Base-by-base conservation (phyloP, 1,140 invertebrate species). In the Listronotus oregonensis region DNA sequence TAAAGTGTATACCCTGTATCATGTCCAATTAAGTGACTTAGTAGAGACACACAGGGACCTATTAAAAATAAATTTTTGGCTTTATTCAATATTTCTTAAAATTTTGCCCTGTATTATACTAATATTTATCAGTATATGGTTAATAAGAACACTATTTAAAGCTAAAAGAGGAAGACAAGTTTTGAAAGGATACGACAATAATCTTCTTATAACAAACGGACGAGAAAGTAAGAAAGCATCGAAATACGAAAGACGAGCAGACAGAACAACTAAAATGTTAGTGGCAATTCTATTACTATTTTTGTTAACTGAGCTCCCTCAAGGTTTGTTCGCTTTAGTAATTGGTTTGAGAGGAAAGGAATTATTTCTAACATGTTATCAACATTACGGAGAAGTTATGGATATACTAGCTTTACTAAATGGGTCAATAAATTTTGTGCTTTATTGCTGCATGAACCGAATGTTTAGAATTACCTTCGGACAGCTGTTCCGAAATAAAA, bases 361-460 rank as follows among this genome's bases (percentile, higher is more conserved):
- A 64, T 91, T 93, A 75, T 92, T 93, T 69, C 78, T 84, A 18
- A 83, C 81, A 47, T 92, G 90, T 74, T 93, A 92, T 73, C 82
- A 86, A 78, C 86, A 88, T 31, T 89, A 96, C 51, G 94, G 93
- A 0, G 93, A 96, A 76, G 71, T 97, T 8, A 94, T 96, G 90
- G 96, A 98, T 77, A 86, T 96, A 15, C 79, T 97, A 54, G 95
- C 95, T 0, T 81, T 98, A 5, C 80, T 97, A 55, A 98, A 97
- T 80, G 93, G 92, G 6, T 90, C 93, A 7, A 90, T 97, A 43
- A 97, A 96, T 76, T 97, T 98, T 77, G 89, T 98, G 43, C 84
- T 98, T 6, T 98, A 97, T 77, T 97, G 95, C 70, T 88, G 90
- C 27, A 98, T 97, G 95, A 95, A 92, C 42, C 84, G 91, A 47